Evolutionary conservation across 2,797 vertebrate genomes (phyloP).

Genomic region (Tenualosa ilisha): DNA sequence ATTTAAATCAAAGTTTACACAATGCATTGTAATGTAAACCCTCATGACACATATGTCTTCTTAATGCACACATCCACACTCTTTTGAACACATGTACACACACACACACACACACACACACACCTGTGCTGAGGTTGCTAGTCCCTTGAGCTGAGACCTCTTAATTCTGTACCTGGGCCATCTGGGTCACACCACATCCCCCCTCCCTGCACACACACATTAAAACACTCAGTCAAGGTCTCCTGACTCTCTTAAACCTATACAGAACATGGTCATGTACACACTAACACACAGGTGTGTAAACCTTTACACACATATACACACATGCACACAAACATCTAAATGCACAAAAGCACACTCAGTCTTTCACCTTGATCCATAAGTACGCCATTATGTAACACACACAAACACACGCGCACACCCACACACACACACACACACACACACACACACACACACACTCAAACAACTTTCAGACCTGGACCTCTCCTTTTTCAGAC

Average conservation of each 20-base stretch:
- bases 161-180: conserved; percentile 8
- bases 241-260: background rate
- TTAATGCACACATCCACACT: too few relatives aligned
- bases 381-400: background rate
- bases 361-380: background rate
- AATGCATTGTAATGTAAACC: too few relatives aligned
- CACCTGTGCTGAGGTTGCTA: conserved; percentile 10
- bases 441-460: background rate
- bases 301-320: background rate
- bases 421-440: conserved; percentile 3
- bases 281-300: background rate
- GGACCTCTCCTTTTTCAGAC: conserved; percentile 39
- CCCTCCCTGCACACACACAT: background rate
- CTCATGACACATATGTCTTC: too few relatives aligned
- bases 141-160: conserved; percentile 10
- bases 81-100: too few relatives aligned
- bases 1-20: background rate
- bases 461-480: conserved; percentile 19
- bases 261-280: background rate
- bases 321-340: background rate
- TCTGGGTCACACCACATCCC: background rate
- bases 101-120: conserved; percentile 3
- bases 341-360: background rate
- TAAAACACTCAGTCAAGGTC: conserved; percentile 8
- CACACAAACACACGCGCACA: background rate